phyloP scores from a whole-genome alignment of 1,140 invertebrate species.

The Brachionus paranguensis region DNA sequence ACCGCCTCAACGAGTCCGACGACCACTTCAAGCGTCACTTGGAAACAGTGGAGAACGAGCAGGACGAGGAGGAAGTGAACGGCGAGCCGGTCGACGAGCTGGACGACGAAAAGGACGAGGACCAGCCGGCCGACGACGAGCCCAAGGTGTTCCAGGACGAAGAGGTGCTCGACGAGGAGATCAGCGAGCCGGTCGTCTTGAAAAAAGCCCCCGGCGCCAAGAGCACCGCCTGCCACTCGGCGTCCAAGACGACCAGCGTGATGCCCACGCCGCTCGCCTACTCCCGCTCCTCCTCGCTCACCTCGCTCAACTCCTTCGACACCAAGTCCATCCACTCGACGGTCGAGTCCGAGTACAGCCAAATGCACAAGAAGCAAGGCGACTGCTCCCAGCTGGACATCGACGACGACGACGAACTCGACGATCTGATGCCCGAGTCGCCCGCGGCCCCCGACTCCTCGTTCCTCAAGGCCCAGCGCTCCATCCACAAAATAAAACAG shows the following conservation, averaged over 20 bases:
- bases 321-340: conserved; percentile 14
- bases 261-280: conserved; percentile 32
- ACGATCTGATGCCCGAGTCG: not conserved
- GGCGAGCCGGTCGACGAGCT: not conserved
- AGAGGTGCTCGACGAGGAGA: not conserved
- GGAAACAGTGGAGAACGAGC: not conserved
- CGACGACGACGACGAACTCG: not conserved
- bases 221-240: not conserved
- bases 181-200: not conserved
- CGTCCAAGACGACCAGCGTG: not conserved
- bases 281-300: not conserved
- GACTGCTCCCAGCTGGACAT: not conserved
- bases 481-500: conserved; percentile 22
- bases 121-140: not conserved
- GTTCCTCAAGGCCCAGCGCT: conserved; percentile 9
- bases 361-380: not conserved
- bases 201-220: not conserved
- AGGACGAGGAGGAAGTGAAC: not conserved
- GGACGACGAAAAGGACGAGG: not conserved
- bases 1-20: not conserved
- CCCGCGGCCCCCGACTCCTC: conserved; percentile 16
- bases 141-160: conserved; percentile 5
- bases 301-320: conserved; percentile 14
- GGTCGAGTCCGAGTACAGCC: conserved; percentile 14
- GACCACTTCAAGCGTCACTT: not conserved